A percentile compares a stretch with the other conserved stretches of the same genome.
phyloP scores from a whole-genome alignment of 2,113 vertebrate genomes.

The Oncorhynchus nerka region DNA sequence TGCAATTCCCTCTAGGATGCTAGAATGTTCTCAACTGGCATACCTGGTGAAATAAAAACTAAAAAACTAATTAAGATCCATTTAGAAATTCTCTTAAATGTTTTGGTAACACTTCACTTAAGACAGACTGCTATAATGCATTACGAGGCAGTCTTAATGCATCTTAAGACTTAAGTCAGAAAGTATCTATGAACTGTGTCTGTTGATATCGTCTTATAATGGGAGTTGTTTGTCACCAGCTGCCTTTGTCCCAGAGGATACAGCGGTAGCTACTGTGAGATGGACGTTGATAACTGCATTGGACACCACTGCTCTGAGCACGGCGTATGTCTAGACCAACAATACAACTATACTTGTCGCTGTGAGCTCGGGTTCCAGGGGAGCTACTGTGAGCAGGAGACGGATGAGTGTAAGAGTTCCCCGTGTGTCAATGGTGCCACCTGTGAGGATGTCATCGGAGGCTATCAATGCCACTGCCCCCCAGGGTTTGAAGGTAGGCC shows the following conservation, averaged over 20 bases:
- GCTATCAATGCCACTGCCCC: constrained; percentile 72
- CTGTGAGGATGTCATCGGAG: constrained; percentile 68
- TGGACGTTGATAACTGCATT: constrained; percentile 66
- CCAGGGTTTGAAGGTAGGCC: constrained; percentile 77
- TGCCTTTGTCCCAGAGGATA: constrained; percentile 74
- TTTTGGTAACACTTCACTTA: constrained; percentile 17
- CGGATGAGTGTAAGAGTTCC: constrained; percentile 73
- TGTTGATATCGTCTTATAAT: no score
- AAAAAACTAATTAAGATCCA: constrained; percentile 14
- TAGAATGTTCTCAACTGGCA: neutral
- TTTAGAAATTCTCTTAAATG: constrained; percentile 52
- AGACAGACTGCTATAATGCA: no score
- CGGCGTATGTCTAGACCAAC: constrained; percentile 66
- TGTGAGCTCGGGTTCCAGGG: constrained; percentile 75
- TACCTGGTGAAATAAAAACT: no score
- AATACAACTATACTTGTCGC: constrained; percentile 73
- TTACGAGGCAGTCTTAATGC: no score
- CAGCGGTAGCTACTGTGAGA: constrained; percentile 65
- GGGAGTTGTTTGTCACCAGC: constrained; percentile 43
- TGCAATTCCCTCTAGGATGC: constrained; percentile 28
- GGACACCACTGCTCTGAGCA: constrained; percentile 70
- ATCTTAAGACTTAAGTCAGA: no score
- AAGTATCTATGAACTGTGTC: no score
- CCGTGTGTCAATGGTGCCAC: constrained; percentile 74
- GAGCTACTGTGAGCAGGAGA: constrained; percentile 72